Evolutionary conservation across 2,113 vertebrate genomes (phyloP), one percentile per base, ranked within the genome.

Genomic region (Peromyscus polionotus): DNA sequence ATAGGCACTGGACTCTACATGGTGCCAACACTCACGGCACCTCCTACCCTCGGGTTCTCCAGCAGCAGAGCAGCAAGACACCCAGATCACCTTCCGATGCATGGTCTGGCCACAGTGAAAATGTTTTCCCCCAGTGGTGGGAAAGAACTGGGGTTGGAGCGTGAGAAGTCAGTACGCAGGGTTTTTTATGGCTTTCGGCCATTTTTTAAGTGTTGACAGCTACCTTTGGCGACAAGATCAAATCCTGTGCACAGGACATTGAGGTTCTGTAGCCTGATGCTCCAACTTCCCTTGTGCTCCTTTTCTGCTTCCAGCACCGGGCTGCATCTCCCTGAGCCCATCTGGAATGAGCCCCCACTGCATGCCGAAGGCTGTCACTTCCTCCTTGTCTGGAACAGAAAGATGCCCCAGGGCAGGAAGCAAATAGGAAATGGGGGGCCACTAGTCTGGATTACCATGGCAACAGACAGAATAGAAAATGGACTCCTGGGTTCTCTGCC

Each of bases 21-120:
- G 9, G n/a, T 7, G 26, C 75, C 68, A 8, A 20, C n/a, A 17
- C 9, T 9, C 8, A 0, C 0, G 20, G 48, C 26, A 17, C 10
- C 48, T 20, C 48, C 63, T 61, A 11, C 5, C 33, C 10, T 75
- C 0, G 7, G 28, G 45, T 45, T 79, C 79, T 79, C 28, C 4
- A 9, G 51, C 42, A 26, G 39, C 24, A 7, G 36, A 24, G 31
- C 36, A 26, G 39, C 8, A 28, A 80, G 24, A 3, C n/a, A 5
- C 67, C 16, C 4, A 45, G 48, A 67, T 26, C 4, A 28, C 51
- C 42, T 91, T 51, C 72, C 31, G 3, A 7, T 0, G 39, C 13
- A 33, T 42, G 7, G 14, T 39, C 24, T 59, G 59, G 42, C 42
- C 33, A n/a, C 24, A 28, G 36, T 4, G 67, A 51, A 24, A 33